Base-by-base conservation (phyloP, 1,140 invertebrate species). In the Drosophila bipectinata region DNA sequence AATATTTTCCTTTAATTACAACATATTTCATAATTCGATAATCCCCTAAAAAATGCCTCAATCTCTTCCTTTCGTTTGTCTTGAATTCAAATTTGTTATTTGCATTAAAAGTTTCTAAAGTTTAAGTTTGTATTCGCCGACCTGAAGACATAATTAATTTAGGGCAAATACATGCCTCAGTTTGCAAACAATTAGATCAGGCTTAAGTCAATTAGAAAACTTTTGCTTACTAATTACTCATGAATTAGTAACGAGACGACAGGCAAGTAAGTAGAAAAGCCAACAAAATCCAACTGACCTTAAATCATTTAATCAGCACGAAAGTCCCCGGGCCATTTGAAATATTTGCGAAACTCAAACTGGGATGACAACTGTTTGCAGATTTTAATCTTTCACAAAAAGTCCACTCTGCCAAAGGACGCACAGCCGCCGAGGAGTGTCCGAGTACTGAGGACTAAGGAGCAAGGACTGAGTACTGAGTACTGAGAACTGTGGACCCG, bases 361-460 rank as follows among this genome's bases (percentile, higher is more conserved):
- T 88, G 75, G 79, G 79, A 79, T 88, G 83, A 87, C 83, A 88
- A 88, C 83, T 88, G 83, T 88, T 88, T 88, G 83, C 84, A 88
- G 83, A 88, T 88, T 88, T 88, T 88, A 88, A 88, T 88, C 83
- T 88, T 83, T 88, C 83, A 84, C 82, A 88, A 79, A 79, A 76
- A 75, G 72, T 73, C 77, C 59, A 41, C 62, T 72, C 71, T 64
- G 59, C 60, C 60, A 69, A 61, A 67, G 49, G 44, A 47, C 44
- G 44, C 44, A 60, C 41, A 71, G 30, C 49, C 24, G n/a, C 15
- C 24, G 15, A 39, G 37, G 39, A 67, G 41, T 48, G 48, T 56
- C 61, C 59, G 59, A 63, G 53, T 34, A 75, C 72, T 75, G 39
- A 68, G 68, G 26, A 56, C 37, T 53, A 28, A 63, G 68, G 32